Conservation (phyloP, 1,140 invertebrate species). For the Thaumatotibia leucotreta region DNA sequence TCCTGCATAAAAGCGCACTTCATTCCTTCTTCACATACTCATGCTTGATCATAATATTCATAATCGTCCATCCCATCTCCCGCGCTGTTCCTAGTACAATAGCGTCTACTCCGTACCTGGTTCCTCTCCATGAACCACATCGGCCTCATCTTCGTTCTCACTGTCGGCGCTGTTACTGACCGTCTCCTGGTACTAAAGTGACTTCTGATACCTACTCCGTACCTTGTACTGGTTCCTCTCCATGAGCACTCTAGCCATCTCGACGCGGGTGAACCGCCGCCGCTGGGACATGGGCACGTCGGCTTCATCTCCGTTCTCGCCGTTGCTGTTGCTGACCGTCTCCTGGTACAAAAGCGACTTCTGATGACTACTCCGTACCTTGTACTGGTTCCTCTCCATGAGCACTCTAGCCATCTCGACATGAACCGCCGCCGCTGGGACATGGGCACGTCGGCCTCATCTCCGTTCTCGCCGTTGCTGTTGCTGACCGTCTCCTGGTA, state of each 20-base stretch:
- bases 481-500: conserved; percentile 40
- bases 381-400: conserved; percentile 99
- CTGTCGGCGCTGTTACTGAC: conserved; percentile 74
- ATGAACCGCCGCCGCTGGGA: conserved; percentile 97
- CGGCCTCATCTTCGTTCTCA: conserved; percentile 87
- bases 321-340: no score
- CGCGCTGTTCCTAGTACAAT: conserved; percentile 39
- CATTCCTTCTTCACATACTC: no score
- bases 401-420: conserved; percentile 99
- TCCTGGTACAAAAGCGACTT: conserved; percentile 39
- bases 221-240: conserved; percentile 98
- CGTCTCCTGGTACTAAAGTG: conserved; percentile 62
- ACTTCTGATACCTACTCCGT: no score
- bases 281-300: conserved; percentile 97
- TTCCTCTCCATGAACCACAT: conserved; percentile 98
- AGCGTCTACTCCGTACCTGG: conserved; percentile 79
- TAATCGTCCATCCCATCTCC: no score
- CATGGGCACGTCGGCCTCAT: conserved; percentile 95
- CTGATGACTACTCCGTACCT: conserved; percentile 72
- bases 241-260: conserved; percentile 99
- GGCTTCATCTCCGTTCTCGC: conserved; percentile 87
- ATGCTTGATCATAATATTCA: no score
- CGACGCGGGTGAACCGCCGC: conserved; percentile 97
- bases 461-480: conserved; percentile 44
- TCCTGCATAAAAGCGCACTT: no score